phyloP scores from a whole-genome alignment of 2,797 vertebrate species.

The Eulemur albifrons region DNA sequence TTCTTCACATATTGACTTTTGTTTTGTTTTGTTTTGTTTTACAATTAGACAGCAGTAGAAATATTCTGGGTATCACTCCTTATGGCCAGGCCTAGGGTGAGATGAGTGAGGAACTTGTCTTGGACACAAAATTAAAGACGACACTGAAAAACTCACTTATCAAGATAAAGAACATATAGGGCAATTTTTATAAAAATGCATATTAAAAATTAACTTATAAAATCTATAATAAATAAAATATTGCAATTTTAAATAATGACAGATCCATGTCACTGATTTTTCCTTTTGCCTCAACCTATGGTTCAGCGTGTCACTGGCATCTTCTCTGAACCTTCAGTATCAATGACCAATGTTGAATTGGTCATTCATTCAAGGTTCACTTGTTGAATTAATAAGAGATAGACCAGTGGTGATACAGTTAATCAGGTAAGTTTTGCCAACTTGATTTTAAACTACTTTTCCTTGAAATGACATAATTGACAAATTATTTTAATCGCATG shows the following conservation, averaged over 20 bases:
- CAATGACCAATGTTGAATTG: neutral
- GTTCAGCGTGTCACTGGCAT: neutral
- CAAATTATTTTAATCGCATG: neutral
- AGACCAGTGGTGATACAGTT: neutral
- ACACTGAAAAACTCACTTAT: neutral
- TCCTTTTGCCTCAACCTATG: neutral
- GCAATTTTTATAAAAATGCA: neutral
- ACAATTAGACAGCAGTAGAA: neutral
- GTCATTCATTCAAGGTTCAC: neutral
- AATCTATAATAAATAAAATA: neutral
- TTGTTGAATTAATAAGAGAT: neutral
- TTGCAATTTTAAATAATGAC: neutral
- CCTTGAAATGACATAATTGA: neutral
- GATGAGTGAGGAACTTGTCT: neutral
- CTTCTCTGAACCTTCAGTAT: neutral
- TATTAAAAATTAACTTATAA: neutral
- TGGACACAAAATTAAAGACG: neutral
- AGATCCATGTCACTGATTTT: neutral
- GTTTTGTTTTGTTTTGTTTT: neutral
- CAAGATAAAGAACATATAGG: neutral
- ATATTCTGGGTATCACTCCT: neutral
- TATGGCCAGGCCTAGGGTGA: neutral
- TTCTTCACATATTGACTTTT: neutral
- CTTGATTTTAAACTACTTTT: neutral
- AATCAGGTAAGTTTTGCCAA: neutral